phyloP scores from a whole-genome alignment of 2,797 vertebrate species.

The Sciurus carolinensis region DNA sequence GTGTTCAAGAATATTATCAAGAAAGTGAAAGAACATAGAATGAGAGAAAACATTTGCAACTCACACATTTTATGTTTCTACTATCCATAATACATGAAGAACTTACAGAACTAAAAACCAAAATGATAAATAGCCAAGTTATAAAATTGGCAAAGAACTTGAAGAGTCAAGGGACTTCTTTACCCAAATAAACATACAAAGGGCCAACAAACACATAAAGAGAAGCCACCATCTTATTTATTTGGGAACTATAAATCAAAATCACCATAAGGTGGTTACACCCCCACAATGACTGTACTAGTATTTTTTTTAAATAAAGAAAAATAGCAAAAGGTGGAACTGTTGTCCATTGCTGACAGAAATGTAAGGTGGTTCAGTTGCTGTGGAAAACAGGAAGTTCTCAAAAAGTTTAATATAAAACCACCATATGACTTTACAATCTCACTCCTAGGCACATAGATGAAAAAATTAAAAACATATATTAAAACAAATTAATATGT shows the following conservation, averaged over 20 bases:
- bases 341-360: background rate
- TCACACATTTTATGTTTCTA: background rate
- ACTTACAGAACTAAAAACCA: background rate
- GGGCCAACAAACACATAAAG: background rate
- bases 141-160: background rate
- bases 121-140: background rate
- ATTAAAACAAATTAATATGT: background rate
- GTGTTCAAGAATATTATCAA: too few relatives aligned
- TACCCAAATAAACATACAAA: background rate
- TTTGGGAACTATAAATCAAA: constrained; percentile 4
- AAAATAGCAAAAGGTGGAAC: background rate
- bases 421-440: background rate
- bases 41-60: background rate
- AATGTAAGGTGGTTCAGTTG: too few relatives aligned
- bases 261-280: background rate
- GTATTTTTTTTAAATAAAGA: background rate
- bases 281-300: background rate
- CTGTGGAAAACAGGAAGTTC: too few relatives aligned
- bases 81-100: background rate
- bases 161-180: background rate
- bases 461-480: background rate
- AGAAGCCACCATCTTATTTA: background rate
- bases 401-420: too few relatives aligned
- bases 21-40: too few relatives aligned
- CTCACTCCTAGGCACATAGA: background rate